phyloP scores from a whole-genome alignment of 2,113 vertebrate genomes.

The Rhinogobius similis region DNA sequence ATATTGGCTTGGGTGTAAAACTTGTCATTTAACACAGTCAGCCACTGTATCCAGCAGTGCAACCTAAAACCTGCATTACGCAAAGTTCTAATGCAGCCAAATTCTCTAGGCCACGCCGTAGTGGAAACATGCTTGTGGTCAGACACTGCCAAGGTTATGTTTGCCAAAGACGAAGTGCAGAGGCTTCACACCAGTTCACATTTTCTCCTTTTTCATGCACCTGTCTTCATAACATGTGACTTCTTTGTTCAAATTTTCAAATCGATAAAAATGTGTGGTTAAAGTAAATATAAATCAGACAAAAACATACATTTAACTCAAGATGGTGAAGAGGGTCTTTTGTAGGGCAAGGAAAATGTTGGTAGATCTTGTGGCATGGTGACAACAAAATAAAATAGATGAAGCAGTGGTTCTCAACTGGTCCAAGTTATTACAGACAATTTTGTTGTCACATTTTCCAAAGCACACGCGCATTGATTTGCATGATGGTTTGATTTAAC shows the following conservation, averaged over 20 bases:
- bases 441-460: constrained; percentile 3
- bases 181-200: neutral
- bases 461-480: neutral
- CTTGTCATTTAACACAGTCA: constrained; percentile 7
- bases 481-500: neutral
- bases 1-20: neutral
- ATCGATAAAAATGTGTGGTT: neutral
- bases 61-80: constrained; percentile 8
- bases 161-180: constrained; percentile 7
- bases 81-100: constrained; percentile 4
- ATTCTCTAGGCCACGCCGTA: constrained; percentile 3
- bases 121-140: constrained; percentile 15
- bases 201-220: neutral
- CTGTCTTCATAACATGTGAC: neutral
- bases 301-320: neutral
- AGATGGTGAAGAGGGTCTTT: neutral
- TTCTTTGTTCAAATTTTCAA: neutral
- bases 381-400: constrained; percentile 1
- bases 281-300: neutral
- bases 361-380: neutral
- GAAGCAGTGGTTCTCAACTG: neutral
- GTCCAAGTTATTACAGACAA: neutral
- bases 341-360: neutral
- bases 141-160: constrained; percentile 5
- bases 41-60: constrained; percentile 6